Evolutionary conservation across 1,140 invertebrate species (phyloP).

Genomic region (Globodera ellingtonae): DNA sequence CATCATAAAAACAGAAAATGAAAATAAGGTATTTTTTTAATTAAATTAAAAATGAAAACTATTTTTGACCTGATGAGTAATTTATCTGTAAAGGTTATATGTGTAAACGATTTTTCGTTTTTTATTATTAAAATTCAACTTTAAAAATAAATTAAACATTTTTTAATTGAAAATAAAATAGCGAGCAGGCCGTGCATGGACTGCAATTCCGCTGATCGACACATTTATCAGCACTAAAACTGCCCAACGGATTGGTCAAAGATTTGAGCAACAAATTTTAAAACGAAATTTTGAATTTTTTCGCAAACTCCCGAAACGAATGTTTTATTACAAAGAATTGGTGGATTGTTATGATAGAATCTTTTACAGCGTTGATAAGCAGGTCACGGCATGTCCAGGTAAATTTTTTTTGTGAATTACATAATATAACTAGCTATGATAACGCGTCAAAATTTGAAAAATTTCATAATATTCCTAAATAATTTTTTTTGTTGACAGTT

Average conservation of each 20-base stretch:
- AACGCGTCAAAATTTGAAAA: too few relatives aligned
- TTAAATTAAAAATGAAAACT: too few relatives aligned
- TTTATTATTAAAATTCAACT: too few relatives aligned
- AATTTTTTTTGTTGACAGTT: too few relatives aligned
- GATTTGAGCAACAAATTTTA: background rate
- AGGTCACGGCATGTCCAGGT: background rate
- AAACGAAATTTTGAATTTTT: background rate
- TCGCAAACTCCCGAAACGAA: background rate
- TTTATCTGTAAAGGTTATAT: too few relatives aligned
- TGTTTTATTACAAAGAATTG: background rate
- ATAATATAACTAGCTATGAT: too few relatives aligned
- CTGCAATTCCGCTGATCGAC: background rate
- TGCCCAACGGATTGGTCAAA: background rate
- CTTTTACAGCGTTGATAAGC: background rate
- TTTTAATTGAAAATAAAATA: too few relatives aligned
- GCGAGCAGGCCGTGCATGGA: background rate
- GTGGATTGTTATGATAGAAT: background rate
- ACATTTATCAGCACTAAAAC: background rate
- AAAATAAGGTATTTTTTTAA: too few relatives aligned
- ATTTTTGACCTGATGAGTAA: too few relatives aligned
- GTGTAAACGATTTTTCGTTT: too few relatives aligned
- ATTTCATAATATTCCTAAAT: too few relatives aligned
- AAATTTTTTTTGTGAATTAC: background rate
- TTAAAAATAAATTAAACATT: background rate
- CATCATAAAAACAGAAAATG: background rate